These are phyloP conservation scores for Syrista parreyssii DNA, from an alignment of 2,888 invertebrate species.

Conservation along the genomic window DNA sequence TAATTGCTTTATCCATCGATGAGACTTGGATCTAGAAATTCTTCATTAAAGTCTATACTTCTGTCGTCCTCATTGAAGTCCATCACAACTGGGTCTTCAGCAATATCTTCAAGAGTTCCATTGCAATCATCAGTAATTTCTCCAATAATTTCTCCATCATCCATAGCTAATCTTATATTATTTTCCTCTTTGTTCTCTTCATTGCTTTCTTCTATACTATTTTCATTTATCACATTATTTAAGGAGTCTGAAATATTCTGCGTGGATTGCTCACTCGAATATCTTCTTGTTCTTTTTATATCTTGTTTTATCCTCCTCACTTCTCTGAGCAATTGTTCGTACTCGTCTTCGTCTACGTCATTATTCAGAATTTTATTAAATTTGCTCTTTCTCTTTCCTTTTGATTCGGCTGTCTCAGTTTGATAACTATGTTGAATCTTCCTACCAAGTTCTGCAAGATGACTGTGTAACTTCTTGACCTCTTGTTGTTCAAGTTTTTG, in stretches of 20 bases:
- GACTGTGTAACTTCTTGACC: conserved; percentile 30
- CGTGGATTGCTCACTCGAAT: neutral
- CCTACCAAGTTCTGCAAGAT: conserved; percentile 22
- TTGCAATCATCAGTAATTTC: conserved; percentile 12
- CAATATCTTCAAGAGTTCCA: conserved; percentile 9
- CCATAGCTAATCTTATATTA: neutral
- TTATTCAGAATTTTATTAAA: neutral
- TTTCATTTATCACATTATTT: neutral
- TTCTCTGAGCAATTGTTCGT: conserved; percentile 25
- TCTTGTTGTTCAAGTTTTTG: conserved; percentile 34
- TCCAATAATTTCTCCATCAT: conserved; percentile 11
- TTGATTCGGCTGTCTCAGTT: neutral
- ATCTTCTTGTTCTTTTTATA: neutral
- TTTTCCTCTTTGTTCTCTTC: conserved; percentile 3
- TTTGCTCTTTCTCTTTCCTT: conserved; percentile 6
- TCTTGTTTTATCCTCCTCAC: conserved; percentile 24
- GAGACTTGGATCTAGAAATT: conserved; percentile 15
- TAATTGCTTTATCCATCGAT: conserved; percentile 6
- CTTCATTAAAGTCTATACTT: conserved; percentile 11
- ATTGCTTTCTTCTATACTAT: neutral
- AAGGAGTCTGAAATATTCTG: conserved; percentile 14
- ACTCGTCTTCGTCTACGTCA: conserved; percentile 25
- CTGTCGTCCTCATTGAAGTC: conserved; percentile 3
- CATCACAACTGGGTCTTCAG: conserved; percentile 11
- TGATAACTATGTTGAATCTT: neutral